phyloP scores from a whole-genome alignment of 1,140 invertebrate genomes.

The Aporrectodea caliginosa region DNA sequence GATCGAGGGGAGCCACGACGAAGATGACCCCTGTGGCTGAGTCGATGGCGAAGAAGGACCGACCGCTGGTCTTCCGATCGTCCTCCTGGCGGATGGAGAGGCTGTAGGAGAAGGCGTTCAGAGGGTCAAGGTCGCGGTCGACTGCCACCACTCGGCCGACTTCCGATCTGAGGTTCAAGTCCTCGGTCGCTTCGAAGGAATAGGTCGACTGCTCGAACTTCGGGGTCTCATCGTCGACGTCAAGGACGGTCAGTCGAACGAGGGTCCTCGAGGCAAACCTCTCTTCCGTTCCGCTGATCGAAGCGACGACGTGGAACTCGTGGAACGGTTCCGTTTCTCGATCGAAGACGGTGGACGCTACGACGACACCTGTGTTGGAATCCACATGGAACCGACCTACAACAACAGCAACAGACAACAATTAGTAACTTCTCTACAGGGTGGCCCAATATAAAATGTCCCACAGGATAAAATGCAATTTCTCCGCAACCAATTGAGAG shows the following conservation, averaged over 20 bases:
- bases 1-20: background rate
- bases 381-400: background rate
- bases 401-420: background rate
- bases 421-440: background rate
- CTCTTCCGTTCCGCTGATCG: background rate
- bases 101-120: background rate
- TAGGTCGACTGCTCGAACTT: background rate
- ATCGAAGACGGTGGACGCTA: background rate
- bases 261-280: background rate
- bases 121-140: background rate
- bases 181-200: background rate
- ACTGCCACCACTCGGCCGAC: background rate
- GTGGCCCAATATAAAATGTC: background rate
- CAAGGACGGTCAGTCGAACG: background rate
- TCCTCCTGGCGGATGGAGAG: background rate
- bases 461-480: too few species aligned
- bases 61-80: background rate
- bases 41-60: background rate
- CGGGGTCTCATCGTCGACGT: background rate
- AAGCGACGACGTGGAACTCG: background rate
- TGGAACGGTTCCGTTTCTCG: background rate
- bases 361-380: background rate
- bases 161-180: background rate
- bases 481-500: too few species aligned
- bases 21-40: background rate